Evolutionary conservation across 1,140 invertebrate genomes (phyloP).

Genomic region (Orussus abietinus): DNA sequence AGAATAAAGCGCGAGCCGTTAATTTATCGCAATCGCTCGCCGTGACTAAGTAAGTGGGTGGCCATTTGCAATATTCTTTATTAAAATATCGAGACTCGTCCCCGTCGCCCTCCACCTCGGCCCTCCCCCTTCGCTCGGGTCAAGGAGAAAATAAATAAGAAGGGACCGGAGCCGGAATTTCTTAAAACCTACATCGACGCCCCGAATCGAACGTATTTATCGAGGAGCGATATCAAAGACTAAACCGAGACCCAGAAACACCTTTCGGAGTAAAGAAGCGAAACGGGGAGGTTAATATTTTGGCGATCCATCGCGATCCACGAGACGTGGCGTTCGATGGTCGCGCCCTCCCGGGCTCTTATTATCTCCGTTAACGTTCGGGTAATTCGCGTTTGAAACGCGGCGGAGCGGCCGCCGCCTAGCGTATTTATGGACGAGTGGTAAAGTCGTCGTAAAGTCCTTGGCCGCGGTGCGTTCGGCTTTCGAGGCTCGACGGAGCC

Average conservation of each 20-base stretch:
- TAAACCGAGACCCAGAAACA: no score
- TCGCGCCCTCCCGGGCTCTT: no score
- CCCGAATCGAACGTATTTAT: no score
- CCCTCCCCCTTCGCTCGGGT: conserved; percentile 2
- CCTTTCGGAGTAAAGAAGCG: no score
- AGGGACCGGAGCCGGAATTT: no score
- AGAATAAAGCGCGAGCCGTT: conserved; percentile 21
- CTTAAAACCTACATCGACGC: no score
- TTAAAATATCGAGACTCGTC: conserved; percentile 36
- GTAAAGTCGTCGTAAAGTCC: conserved; percentile 24
- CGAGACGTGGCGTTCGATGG: no score
- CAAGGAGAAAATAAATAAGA: no score
- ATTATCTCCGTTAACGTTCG: conserved; percentile 5
- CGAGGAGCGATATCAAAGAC: no score
- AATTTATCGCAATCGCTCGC: conserved; percentile 40
- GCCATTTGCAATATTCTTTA: conserved; percentile 37
- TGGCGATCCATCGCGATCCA: no score
- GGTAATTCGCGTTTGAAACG: conserved; percentile 8
- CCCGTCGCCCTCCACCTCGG: conserved; percentile 6
- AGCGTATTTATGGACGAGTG: conserved; percentile 22
- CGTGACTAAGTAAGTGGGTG: conserved; percentile 40
- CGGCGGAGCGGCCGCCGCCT: conserved; percentile 4
- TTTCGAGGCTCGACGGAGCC: conserved; percentile 19
- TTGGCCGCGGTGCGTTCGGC: conserved; percentile 9
- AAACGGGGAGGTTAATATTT: no score